These are phyloP conservation scores for Pissodes strobi DNA, from an alignment of 1,140 invertebrate species.

Conservation along the genomic window DNA sequence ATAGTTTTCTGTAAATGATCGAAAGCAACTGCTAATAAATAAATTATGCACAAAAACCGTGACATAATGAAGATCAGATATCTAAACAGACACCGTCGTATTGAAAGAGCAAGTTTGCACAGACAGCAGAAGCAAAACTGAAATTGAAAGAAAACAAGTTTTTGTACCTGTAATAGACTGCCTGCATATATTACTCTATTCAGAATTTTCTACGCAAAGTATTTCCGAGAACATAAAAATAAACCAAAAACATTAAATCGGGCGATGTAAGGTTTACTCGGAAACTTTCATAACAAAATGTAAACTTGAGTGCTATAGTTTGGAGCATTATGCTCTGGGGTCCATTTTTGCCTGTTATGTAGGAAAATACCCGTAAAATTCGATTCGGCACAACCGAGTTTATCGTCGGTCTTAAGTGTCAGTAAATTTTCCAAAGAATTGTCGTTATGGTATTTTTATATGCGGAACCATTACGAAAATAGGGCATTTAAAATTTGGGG, in stretches of 20 bases:
- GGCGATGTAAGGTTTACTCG: not conserved
- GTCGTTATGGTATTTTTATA: slow-evolving; percentile 3
- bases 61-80: too few relatives aligned
- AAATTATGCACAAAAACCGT: too few relatives aligned
- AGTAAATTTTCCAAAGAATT: slow-evolving; percentile 1
- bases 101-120: too few relatives aligned
- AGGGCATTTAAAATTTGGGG: too few relatives aligned
- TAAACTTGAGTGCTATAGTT: slow-evolving; percentile 3
- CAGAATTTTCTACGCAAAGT: too few relatives aligned
- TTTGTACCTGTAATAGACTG: too few relatives aligned
- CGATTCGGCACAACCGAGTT: not conserved
- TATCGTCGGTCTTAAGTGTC: not conserved
- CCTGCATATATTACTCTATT: too few relatives aligned
- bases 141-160: too few relatives aligned
- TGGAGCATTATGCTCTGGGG: slow-evolving; percentile 5
- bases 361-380: not conserved
- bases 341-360: slow-evolving; percentile 3
- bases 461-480: not conserved
- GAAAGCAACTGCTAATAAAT: too few relatives aligned
- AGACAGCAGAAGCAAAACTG: too few relatives aligned
- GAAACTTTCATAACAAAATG: slow-evolving; percentile 9
- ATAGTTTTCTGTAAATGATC: too few relatives aligned
- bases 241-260: not conserved
- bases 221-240: slow-evolving; percentile 5
- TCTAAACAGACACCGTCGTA: too few relatives aligned